Base-by-base conservation (phyloP, 2,113 vertebrate genomes). In the Physeter macrocephalus region DNA sequence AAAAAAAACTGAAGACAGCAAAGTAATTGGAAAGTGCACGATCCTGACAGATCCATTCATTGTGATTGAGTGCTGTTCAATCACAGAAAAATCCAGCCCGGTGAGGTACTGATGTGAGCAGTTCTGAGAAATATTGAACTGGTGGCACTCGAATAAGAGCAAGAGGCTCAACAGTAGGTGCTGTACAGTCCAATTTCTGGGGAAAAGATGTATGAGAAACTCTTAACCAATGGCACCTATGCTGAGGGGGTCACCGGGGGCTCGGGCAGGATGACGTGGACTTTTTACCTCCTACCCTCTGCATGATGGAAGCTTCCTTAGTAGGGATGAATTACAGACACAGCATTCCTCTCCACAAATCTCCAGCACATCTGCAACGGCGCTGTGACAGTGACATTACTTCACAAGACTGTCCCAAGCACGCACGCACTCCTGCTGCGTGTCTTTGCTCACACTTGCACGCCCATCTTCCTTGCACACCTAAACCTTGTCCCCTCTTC, bases 221-320 rank as follows among this genome's bases (percentile, higher is more conserved):
- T 72, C 25, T 83, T 14, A 52, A 52, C 3, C 12, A 20, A 67
- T 10, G 27, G 66, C 54, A 8, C 21, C 25, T 41, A n/a, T 43
- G 12, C 52, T 43, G 17, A 14, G 5, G 25, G 18, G 20, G 10
- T 27, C n/a, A 21, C 6, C 0, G 8, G 34, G 90, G 36, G 21
- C 1, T 6, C 6, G 0, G 52, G 15, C 4, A 13, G 2, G 25
- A 67, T 31, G 43, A 18, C 34, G 25, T 23, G 41, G 41, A 23
- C 41, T 52, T 57, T 49, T 36, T 17, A 11, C 15, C 41, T 52
- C 10, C 5, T 14, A 3, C 4, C 14, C 49, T 80, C 46, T 36
- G 69, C 29, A 36, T 2, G 21, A 29, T 4, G 46, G 36, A 34
- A 61, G 27, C 21, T 86, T 75, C 31, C 46, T 46, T 18, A 43